Evolutionary conservation across 2,113 vertebrate species (phyloP), one percentile per base, ranked within the genome.

Genomic region (Callorhinus ursinus): DNA sequence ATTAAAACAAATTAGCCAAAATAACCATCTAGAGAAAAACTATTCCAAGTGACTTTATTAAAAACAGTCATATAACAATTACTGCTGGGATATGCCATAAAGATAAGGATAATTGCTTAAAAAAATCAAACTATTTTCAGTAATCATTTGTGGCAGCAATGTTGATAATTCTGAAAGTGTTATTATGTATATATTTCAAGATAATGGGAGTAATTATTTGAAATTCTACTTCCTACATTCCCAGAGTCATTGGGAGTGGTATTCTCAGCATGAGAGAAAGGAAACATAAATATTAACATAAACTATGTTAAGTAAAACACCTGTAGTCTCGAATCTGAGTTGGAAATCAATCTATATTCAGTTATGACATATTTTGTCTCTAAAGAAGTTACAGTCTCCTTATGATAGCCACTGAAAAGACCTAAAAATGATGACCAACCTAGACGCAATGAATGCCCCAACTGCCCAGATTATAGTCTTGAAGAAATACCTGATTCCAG

Each of bases 1-100:
- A 86, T 72, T 53, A 36, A 72, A 88, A 46, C 28, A 81, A 87
- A 87, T 65, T 36, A 96, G 76, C 3, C 55, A 81, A 74, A 96
- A 91, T 57, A 55, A 87, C 1, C 24, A 67, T 36, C 55, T 46
- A 90, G 14, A 74, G 9, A 81, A 65, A 74, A 94, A 91, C 49
- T 57, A 67, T 57, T 67, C 24, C 57, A 82, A 76, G 39, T 87
- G 13, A 94, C 36, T 94, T 87, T 61, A 24, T 69, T 21, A 36
- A 49, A 91, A 59, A 22, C 24, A 21, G 7, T 59, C 39, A 81
- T 24, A 69, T 77, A 46, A 28, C 69, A 46, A 57, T 87, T 31
- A 90, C 42, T 87, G 46, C 2, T 63, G 61, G 61, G 8, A 69
- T 53, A 80, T 80, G 28, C 21, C 8, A 61, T 61, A 71, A 86